These are phyloP conservation scores for Pyrrhosoma nymphula DNA, from an alignment of 2,888 invertebrate species.

Conservation along the genomic window DNA sequence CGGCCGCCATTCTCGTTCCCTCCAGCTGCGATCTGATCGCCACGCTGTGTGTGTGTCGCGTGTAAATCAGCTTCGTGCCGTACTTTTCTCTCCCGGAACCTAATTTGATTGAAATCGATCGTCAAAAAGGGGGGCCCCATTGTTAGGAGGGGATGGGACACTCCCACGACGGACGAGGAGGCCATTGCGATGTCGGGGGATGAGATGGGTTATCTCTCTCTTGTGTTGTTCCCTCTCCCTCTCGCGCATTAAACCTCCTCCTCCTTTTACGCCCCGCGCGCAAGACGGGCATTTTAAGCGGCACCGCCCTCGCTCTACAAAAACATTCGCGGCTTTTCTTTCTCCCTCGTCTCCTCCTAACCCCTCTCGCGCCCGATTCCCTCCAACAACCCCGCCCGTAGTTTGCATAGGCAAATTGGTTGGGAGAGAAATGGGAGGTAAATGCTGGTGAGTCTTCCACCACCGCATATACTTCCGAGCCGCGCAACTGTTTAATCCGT, in stretches of 20 bases:
- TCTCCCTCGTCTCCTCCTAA: neutral
- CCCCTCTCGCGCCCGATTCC: too few relatives aligned
- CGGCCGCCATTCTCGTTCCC: neutral
- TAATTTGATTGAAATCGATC: conserved; percentile 18
- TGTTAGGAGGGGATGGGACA: neutral
- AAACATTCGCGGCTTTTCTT: neutral
- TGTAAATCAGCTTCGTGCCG: neutral
- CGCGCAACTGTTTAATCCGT: neutral
- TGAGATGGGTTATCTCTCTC: neutral
- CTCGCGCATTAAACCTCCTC: neutral
- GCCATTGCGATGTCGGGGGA: neutral
- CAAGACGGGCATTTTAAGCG: neutral
- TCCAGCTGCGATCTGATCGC: neutral
- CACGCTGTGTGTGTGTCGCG: neutral
- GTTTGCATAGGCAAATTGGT: neutral
- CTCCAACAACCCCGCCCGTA: neutral
- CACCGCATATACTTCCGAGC: neutral
- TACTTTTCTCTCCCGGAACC: neutral
- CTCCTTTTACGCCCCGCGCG: neutral
- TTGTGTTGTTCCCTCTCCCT: too few relatives aligned
- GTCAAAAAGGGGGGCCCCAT: neutral
- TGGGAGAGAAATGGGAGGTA: too few relatives aligned
- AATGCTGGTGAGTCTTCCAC: too few relatives aligned
- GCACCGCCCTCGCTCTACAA: neutral
- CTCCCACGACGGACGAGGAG: neutral